A percentile compares a stretch with the other conserved stretches of the same genome.
phyloP scores from a whole-genome alignment of 2,797 vertebrate species.

The Manis javanica region DNA sequence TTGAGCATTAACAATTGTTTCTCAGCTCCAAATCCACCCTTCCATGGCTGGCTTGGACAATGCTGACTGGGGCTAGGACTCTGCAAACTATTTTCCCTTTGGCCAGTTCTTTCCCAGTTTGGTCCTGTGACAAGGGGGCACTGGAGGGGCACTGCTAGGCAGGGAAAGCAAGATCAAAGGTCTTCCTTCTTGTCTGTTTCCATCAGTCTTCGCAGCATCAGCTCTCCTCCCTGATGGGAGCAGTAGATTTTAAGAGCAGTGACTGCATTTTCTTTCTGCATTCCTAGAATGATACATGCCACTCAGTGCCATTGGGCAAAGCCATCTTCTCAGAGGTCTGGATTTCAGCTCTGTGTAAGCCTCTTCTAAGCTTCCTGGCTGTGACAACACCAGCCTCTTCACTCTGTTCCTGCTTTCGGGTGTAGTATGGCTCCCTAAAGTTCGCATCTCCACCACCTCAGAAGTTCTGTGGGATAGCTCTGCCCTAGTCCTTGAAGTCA shows the following conservation, averaged over 20 bases:
- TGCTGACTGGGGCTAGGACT: background rate
- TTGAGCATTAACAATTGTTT: background rate
- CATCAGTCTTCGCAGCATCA: background rate
- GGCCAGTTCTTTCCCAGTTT: background rate
- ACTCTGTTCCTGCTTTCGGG: background rate
- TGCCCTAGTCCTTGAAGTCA: background rate
- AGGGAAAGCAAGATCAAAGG: background rate
- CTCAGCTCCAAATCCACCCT: background rate
- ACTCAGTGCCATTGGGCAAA: background rate
- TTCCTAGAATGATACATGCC: background rate
- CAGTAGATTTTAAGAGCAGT: too few relatives aligned
- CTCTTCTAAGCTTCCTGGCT: background rate
- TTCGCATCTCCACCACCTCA: background rate
- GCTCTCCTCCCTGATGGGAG: background rate
- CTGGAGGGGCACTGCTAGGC: background rate
- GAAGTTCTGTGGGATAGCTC: background rate
- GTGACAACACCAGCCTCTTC: background rate
- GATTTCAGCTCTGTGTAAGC: background rate
- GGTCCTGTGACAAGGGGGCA: fast-evolving
- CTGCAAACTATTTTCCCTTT: background rate
- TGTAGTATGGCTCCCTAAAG: background rate
- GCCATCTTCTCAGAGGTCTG: background rate
- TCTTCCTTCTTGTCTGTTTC: background rate
- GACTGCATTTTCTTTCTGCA: background rate
- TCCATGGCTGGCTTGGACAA: background rate